These are phyloP conservation scores for Drosophila pseudoobscura DNA, from an alignment of 1,140 invertebrate genomes.

Conservation along the genomic window DNA sequence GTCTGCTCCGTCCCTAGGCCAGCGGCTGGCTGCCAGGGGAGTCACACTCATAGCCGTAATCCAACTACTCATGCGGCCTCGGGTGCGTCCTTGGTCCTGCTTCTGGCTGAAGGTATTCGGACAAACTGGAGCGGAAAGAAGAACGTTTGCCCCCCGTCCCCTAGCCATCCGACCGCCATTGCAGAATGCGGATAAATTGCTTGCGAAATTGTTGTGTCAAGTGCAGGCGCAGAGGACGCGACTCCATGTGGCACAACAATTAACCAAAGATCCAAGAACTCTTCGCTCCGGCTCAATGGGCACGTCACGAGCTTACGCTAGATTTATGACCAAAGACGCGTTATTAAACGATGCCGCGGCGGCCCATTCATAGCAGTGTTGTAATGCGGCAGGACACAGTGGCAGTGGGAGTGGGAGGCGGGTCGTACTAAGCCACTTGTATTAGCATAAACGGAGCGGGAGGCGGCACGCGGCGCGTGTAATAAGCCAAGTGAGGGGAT, in stretches of 20 bases:
- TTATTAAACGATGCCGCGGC: conserved; percentile 63
- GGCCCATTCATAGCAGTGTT: conserved; percentile 60
- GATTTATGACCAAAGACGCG: conserved; percentile 64
- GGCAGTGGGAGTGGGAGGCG: not conserved
- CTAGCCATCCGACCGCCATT: not conserved
- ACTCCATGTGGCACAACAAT: conserved; percentile 42
- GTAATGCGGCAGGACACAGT: not conserved
- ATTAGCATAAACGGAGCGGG: conserved; percentile 56
- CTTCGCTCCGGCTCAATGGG: conserved; percentile 51
- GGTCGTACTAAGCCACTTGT: conserved; percentile 13
- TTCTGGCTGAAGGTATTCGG: conserved; percentile 14
- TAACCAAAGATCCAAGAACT: conserved; percentile 40
- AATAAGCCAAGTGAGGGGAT: conserved; percentile 34
- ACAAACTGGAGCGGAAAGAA: conserved; percentile 50
- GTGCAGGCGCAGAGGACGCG: conserved; percentile 39
- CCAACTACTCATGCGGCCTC: not conserved
- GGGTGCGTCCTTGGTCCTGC: conserved; percentile 1
- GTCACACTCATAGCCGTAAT: no score
- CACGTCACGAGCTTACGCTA: conserved; percentile 48
- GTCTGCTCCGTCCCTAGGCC: not conserved
- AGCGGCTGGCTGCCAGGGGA: no score
- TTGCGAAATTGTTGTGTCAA: conserved; percentile 70
- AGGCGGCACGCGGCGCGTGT: conserved; percentile 30
- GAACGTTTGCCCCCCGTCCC: conserved; percentile 6
- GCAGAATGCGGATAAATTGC: conserved; percentile 49